A percentile compares a stretch with the other conserved stretches of the same genome.
Evolutionary conservation across 2,888 invertebrate species (phyloP).

Genomic region (Eristalis intricaria): DNA sequence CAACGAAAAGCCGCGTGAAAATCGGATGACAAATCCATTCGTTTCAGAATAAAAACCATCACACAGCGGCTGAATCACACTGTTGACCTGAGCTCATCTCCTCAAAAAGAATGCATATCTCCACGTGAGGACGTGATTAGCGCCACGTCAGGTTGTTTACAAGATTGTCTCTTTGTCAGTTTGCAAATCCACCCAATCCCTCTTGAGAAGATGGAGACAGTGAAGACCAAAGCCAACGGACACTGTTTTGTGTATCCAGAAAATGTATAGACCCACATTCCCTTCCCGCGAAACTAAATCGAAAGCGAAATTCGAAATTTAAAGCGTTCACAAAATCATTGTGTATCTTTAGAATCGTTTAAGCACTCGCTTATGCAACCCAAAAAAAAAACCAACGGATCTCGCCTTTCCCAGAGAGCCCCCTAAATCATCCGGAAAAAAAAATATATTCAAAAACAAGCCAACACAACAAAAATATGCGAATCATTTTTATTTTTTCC

Average conservation of each 20-base stretch:
- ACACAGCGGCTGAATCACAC: neutral
- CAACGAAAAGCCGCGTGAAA: too few species aligned
- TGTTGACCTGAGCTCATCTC: neutral
- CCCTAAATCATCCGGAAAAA: slow-evolving; percentile 27
- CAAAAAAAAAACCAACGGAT: neutral
- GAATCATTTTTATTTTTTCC: slow-evolving; percentile 4
- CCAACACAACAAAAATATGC: slow-evolving; percentile 16
- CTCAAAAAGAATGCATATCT: neutral
- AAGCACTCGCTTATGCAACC: slow-evolving; percentile 46
- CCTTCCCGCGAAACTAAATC: slow-evolving; percentile 22
- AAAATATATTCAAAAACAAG: neutral
- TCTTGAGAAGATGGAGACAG: neutral
- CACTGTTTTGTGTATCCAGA: too few species aligned
- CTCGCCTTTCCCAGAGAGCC: neutral
- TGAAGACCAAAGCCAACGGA: slow-evolving; percentile 10
- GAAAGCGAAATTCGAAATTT: slow-evolving; percentile 26
- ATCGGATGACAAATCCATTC: too few species aligned
- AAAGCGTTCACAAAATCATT: slow-evolving; percentile 19
- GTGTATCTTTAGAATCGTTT: slow-evolving; percentile 47
- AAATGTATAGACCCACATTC: slow-evolving; percentile 5
- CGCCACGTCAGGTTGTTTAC: slow-evolving; percentile 27
- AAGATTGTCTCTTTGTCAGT: neutral
- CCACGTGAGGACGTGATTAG: slow-evolving; percentile 21
- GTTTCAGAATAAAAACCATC: neutral
- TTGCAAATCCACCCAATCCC: neutral